These are phyloP conservation scores for Scaptomyza cyrtandrae DNA, from an alignment of 2,888 invertebrate genomes.

Conservation along the genomic window DNA sequence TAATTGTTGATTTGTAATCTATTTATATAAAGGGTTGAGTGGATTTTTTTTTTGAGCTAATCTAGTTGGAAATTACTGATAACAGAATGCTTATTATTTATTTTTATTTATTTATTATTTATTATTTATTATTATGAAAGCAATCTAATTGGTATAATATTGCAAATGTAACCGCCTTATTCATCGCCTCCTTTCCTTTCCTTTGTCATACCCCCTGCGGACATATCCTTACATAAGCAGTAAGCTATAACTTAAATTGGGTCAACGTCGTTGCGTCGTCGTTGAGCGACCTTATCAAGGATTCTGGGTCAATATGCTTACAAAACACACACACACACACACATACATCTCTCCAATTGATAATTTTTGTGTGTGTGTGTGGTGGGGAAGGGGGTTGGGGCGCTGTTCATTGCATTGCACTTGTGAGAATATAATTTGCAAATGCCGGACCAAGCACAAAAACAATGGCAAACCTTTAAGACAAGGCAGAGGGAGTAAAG, in stretches of 20 bases:
- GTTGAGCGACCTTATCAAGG: constrained; percentile 70
- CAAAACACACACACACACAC: constrained; percentile 38
- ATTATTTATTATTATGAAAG: too few species aligned
- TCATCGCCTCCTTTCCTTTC: not conserved
- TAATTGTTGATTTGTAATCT: constrained; percentile 21
- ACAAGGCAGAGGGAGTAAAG: not conserved
- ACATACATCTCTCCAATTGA: constrained; percentile 2
- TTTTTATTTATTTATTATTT: too few species aligned
- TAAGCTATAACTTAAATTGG: constrained; percentile 42
- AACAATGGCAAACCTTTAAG: constrained; percentile 15
- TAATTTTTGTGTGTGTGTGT: constrained; percentile 31
- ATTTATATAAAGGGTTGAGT: not conserved
- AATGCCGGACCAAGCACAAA: constrained; percentile 20
- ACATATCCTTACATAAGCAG: constrained; percentile 48
- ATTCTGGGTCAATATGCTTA: constrained; percentile 76
- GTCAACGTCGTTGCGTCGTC: constrained; percentile 34
- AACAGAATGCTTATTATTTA: too few species aligned
- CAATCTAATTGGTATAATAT: not conserved
- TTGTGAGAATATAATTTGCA: constrained; percentile 50
- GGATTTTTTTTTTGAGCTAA: too few species aligned
- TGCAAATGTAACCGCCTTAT: not conserved
- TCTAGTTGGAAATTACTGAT: too few species aligned
- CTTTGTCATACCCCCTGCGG: not conserved
- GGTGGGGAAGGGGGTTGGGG: constrained; percentile 16
- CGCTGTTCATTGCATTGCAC: constrained; percentile 28